phyloP scores from a whole-genome alignment of 2,797 vertebrate species.

The Huso huso region DNA sequence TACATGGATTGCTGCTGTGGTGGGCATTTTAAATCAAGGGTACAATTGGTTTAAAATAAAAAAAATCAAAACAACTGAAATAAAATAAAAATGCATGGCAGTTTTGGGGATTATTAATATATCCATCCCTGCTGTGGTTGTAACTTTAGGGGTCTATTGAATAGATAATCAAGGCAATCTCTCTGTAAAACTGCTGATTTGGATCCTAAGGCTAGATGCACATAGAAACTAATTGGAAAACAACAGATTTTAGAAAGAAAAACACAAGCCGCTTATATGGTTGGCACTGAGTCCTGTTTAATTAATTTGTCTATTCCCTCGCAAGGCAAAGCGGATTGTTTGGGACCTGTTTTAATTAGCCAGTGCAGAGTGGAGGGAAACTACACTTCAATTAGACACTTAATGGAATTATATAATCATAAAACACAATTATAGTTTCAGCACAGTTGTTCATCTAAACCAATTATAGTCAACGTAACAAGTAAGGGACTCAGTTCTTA shows the following conservation, averaged over 20 bases:
- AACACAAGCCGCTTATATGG: constrained; percentile 19
- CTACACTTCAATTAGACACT: constrained; percentile 40
- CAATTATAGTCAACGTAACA: constrained; percentile 32
- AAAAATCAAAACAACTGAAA: too few relatives aligned
- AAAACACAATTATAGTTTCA: constrained; percentile 41
- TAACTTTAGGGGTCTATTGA: too few relatives aligned
- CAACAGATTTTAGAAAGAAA: neutral
- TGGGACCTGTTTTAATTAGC: constrained; percentile 39
- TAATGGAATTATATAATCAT: constrained; percentile 45
- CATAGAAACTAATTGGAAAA: neutral
- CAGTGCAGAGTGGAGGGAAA: constrained; percentile 22
- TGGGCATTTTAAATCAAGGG: too few relatives aligned
- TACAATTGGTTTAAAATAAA: too few relatives aligned
- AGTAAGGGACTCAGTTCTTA: constrained; percentile 24
- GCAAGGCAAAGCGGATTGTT: constrained; percentile 36
- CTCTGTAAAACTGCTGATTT: too few relatives aligned
- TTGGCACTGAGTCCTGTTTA: constrained; percentile 32
- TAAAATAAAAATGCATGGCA: too few relatives aligned
- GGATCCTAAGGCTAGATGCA: too few relatives aligned
- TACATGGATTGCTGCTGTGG: too few relatives aligned
- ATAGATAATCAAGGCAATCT: too few relatives aligned
- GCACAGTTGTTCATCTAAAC: constrained; percentile 32
- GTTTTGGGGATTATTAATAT: too few relatives aligned
- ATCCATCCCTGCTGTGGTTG: too few relatives aligned
- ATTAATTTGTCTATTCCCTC: constrained; percentile 40